These are phyloP conservation scores for Rhagoletis zephyria DNA, from an alignment of 1,140 invertebrate genomes.

Conservation along the genomic window DNA sequence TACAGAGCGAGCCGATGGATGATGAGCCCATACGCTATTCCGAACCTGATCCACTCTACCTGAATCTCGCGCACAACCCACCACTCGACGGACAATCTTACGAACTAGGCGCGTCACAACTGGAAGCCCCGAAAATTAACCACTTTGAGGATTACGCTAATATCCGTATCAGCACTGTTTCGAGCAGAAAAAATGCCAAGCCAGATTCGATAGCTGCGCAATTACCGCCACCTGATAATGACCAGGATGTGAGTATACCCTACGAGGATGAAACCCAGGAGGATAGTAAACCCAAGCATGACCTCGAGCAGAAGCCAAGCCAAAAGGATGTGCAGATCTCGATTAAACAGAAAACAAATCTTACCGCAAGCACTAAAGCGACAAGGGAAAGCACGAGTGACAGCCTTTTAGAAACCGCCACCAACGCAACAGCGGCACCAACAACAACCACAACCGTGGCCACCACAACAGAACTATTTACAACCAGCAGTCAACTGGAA, in stretches of 20 bases:
- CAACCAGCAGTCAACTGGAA: slow-evolving; percentile 12
- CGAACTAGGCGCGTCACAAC: slow-evolving; percentile 57
- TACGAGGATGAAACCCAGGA: neutral
- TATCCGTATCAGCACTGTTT: neutral
- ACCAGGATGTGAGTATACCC: slow-evolving; percentile 56
- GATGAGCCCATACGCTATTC: slow-evolving; percentile 68
- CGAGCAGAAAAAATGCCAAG: neutral
- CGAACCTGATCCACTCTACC: slow-evolving; percentile 72
- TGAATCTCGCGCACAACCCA: slow-evolving; percentile 60
- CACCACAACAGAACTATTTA: neutral
- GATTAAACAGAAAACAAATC: neutral
- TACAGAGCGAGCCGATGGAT: slow-evolving; percentile 68
- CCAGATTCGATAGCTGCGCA: slow-evolving; percentile 68
- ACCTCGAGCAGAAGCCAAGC: slow-evolving; percentile 52
- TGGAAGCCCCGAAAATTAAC: slow-evolving; percentile 56
- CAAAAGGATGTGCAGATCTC: slow-evolving; percentile 27
- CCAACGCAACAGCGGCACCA: slow-evolving; percentile 46
- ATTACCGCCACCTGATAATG: slow-evolving; percentile 64
- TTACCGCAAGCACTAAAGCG: neutral
- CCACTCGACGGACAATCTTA: neutral
- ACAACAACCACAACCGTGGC: slow-evolving; percentile 18
- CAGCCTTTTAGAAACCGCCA: slow-evolving; percentile 17
- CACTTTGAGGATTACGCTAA: slow-evolving; percentile 6
- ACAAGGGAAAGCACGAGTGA: neutral
- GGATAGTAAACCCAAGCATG: neutral